Evolutionary conservation across 2,888 invertebrate species (phyloP).

Genomic region (Mystacides longicornis): DNA sequence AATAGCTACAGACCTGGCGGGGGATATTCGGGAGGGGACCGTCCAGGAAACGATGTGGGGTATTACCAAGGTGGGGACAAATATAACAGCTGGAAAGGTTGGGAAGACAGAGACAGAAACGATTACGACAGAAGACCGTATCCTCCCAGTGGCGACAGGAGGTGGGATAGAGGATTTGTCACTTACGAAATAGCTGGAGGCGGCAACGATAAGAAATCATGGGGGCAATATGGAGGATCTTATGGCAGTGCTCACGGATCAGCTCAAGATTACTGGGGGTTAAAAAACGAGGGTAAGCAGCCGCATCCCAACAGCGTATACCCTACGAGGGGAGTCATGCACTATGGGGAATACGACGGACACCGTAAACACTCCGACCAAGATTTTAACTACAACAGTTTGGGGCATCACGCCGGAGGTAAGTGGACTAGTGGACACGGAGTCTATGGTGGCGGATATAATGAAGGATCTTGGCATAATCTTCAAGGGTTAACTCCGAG

Average conservation of each 20-base stretch:
- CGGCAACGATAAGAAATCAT: constrained; percentile 40
- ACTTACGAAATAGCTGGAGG: constrained; percentile 50
- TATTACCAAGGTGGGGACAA: constrained; percentile 27
- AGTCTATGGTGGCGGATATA: constrained; percentile 6
- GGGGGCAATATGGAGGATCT: constrained; percentile 55
- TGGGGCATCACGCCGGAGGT: constrained; percentile 28
- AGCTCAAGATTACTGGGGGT: constrained; percentile 47
- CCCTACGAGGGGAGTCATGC: constrained; percentile 20
- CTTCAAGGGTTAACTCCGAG: constrained; percentile 12
- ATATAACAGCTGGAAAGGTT: constrained; percentile 30
- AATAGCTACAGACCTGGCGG: constrained; percentile 27
- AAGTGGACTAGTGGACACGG: constrained; percentile 9
- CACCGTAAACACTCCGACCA: constrained; percentile 14
- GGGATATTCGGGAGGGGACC: constrained; percentile 15
- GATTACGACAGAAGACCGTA: constrained; percentile 10
- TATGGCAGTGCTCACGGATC: constrained; percentile 44
- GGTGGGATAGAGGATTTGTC: constrained; percentile 39
- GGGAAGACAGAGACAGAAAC: constrained; percentile 28
- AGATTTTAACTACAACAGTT: constrained; percentile 38
- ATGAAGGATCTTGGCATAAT: constrained; percentile 7
- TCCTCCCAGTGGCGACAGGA: constrained; percentile 27
- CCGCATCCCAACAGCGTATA: constrained; percentile 18
- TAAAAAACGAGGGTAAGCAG: constrained; percentile 33
- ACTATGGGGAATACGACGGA: constrained; percentile 14
- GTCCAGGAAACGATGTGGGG: constrained; percentile 22